phyloP scores from a whole-genome alignment of 2,888 invertebrate genomes.

The Apotomis betuletana region DNA sequence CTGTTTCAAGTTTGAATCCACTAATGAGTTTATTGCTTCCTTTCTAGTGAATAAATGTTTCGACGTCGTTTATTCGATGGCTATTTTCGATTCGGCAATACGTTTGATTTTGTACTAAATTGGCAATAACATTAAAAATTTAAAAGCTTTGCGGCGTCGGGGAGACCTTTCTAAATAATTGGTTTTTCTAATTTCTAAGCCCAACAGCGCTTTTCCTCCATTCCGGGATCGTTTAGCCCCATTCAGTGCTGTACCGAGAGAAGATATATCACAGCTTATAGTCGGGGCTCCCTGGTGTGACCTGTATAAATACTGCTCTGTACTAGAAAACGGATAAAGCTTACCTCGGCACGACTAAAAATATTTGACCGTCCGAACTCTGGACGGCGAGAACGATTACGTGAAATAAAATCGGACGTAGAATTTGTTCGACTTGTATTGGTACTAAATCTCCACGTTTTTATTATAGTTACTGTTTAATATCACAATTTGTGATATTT shows the following conservation, averaged over 20 bases:
- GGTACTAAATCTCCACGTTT: not conserved
- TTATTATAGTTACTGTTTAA: too few relatives aligned
- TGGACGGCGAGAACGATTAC: constrained; percentile 46
- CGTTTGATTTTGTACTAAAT: constrained; percentile 27
- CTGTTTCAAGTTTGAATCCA: constrained; percentile 9
- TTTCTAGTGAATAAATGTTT: constrained; percentile 11
- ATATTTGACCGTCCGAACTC: constrained; percentile 49
- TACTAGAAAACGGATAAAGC: constrained; percentile 49
- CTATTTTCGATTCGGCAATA: constrained; percentile 22
- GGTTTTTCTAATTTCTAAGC: constrained; percentile 40
- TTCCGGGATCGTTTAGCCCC: constrained; percentile 48
- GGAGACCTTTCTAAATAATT: constrained; percentile 39
- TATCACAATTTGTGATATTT: too few relatives aligned
- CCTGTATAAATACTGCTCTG: constrained; percentile 48
- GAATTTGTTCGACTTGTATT: constrained; percentile 13
- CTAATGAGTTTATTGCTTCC: constrained; percentile 24
- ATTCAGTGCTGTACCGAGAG: constrained; percentile 53
- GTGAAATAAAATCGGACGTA: constrained; percentile 44
- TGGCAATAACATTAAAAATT: constrained; percentile 39
- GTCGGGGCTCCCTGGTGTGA: constrained; percentile 51
- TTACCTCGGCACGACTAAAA: constrained; percentile 53
- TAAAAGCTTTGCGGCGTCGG: constrained; percentile 32
- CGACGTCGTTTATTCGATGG: constrained; percentile 12
- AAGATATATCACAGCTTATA: constrained; percentile 58
- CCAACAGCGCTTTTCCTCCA: constrained; percentile 41